Evolutionary conservation across 2,888 invertebrate species (phyloP).

Genomic region (Parnassius apollo): DNA sequence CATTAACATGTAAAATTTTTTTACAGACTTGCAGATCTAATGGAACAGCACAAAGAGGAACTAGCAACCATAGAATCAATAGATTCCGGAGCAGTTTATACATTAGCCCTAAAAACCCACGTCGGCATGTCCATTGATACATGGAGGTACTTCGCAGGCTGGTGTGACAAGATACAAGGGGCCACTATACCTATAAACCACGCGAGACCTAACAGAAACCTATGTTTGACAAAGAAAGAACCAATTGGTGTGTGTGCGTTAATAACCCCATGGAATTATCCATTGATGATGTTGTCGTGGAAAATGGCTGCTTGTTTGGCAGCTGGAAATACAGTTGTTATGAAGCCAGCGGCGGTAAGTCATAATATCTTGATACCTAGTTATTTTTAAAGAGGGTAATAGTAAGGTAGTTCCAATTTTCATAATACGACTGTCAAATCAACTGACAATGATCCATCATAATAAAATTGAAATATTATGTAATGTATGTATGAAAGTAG

Average conservation of each 20-base stretch:
- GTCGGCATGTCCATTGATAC: slow-evolving; percentile 99
- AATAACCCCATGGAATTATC: slow-evolving; percentile 99
- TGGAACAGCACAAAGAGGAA: slow-evolving; percentile 97
- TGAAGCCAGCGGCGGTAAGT: slow-evolving; percentile 94
- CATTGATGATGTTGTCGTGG: slow-evolving; percentile 99
- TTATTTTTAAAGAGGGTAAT: too few species aligned
- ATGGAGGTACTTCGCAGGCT: slow-evolving; percentile 97
- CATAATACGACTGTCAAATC: too few species aligned
- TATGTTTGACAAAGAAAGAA: slow-evolving; percentile 93
- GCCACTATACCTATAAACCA: slow-evolving; percentile 95
- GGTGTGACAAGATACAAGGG: slow-evolving; percentile 98
- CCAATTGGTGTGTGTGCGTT: slow-evolving; percentile 96
- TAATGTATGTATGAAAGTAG: too few species aligned
- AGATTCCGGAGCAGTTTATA: slow-evolving; percentile 98
- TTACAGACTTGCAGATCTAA: slow-evolving; percentile 92
- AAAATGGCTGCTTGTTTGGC: slow-evolving; percentile 99
- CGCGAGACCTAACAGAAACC: slow-evolving; percentile 92
- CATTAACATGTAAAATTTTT: slow-evolving; percentile 2
- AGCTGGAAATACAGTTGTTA: slow-evolving; percentile 97
- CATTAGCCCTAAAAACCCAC: slow-evolving; percentile 96
- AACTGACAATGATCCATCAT: too few species aligned
- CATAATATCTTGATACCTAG: not conserved
- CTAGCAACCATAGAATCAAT: slow-evolving; percentile 95
- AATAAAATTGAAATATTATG: too few species aligned
- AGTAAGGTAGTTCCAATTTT: too few species aligned